phyloP scores from a whole-genome alignment of 2,888 invertebrate genomes.

The Mycalesis mineus region DNA sequence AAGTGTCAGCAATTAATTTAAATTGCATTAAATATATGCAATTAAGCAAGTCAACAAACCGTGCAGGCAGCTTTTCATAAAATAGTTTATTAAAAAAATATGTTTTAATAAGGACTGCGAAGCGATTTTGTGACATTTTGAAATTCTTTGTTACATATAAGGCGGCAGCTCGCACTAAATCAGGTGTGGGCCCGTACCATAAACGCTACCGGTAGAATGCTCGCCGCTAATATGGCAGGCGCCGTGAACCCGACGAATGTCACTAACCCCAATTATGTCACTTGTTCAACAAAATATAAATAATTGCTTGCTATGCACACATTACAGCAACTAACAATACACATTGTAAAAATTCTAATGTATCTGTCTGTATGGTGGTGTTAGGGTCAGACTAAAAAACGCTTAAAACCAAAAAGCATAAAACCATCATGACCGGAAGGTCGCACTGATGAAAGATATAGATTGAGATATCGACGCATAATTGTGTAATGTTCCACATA shows the following conservation, averaged over 20 bases:
- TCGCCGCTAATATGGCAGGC: slow-evolving; percentile 10
- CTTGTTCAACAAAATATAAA: not conserved
- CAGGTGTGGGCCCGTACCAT: slow-evolving; percentile 17
- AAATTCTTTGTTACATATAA: slow-evolving; percentile 27
- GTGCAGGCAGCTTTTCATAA: not conserved
- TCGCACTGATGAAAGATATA: too few relatives aligned
- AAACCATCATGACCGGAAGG: too few relatives aligned
- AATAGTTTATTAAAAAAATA: slow-evolving; percentile 4
- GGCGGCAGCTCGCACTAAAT: slow-evolving; percentile 23
- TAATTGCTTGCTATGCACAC: not conserved
- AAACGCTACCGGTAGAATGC: slow-evolving; percentile 26
- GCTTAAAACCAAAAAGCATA: too few relatives aligned
- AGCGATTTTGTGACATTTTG: slow-evolving; percentile 30
- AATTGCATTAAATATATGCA: not conserved
- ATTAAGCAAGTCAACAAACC: not conserved
- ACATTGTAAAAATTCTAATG: too few relatives aligned
- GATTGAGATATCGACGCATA: too few relatives aligned
- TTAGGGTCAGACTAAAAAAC: too few relatives aligned
- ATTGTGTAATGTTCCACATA: too few relatives aligned
- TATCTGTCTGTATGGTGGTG: too few relatives aligned
- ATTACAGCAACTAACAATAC: too few relatives aligned
- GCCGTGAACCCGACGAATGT: slow-evolving; percentile 16
- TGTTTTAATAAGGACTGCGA: slow-evolving; percentile 1
- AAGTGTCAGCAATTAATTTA: too few relatives aligned
- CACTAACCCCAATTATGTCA: slow-evolving; percentile 20